A percentile compares a stretch with the other conserved stretches of the same genome.
Evolutionary conservation across 2,797 vertebrate genomes (phyloP).

Genomic region (Echeneis naucrates): DNA sequence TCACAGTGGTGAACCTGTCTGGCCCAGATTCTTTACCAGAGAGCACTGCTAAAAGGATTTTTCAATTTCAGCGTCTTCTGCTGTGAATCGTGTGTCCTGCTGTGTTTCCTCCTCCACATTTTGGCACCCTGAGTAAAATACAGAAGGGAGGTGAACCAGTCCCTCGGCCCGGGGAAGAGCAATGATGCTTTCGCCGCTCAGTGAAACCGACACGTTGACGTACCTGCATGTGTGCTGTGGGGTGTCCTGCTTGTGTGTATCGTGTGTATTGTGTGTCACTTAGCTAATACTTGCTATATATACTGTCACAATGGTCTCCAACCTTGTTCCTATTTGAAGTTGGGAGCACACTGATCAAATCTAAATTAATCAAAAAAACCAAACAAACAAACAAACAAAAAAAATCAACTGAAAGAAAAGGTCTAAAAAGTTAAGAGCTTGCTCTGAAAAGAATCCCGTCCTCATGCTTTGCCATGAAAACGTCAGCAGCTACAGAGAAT

Average conservation of each 20-base stretch:
- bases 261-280: constrained; percentile 63
- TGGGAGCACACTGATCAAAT: constrained; percentile 74
- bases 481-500: constrained; percentile 70
- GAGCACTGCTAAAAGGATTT: constrained; percentile 40
- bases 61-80: constrained; percentile 56
- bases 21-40: constrained; percentile 36
- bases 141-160: constrained; percentile 83
- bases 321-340: constrained; percentile 61
- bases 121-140: constrained; percentile 90
- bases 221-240: constrained; percentile 74
- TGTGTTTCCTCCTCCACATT: constrained; percentile 84
- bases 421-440: constrained; percentile 75
- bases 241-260: constrained; percentile 70
- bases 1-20: constrained; percentile 45
- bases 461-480: constrained; percentile 77
- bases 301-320: constrained; percentile 65
- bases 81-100: constrained; percentile 73
- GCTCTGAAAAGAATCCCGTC: constrained; percentile 70
- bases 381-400: too few relatives aligned
- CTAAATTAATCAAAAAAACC: constrained; percentile 63
- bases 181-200: constrained; percentile 61
- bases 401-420: constrained; percentile 42
- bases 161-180: constrained; percentile 66
- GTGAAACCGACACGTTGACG: constrained; percentile 72
- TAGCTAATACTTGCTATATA: constrained; percentile 60